These are phyloP conservation scores for Nebria ingens DNA, from an alignment of 1,140 invertebrate species.

Conservation along the genomic window DNA sequence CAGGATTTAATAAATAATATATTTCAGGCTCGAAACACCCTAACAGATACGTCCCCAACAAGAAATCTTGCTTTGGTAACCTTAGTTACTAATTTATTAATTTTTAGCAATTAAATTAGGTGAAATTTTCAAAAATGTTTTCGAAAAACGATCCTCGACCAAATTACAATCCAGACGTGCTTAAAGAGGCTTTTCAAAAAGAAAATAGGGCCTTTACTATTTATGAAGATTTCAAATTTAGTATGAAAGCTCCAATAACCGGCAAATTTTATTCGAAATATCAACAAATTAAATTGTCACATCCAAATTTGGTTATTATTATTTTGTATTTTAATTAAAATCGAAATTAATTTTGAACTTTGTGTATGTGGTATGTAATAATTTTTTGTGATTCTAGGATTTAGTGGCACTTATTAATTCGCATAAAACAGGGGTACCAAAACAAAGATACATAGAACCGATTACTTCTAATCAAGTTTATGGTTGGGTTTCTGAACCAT, in stretches of 20 bases:
- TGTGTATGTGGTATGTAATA: too few species aligned
- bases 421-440: not conserved
- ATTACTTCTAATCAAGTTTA: not conserved
- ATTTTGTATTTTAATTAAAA: too few species aligned
- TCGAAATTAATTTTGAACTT: too few species aligned
- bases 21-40: too few species aligned
- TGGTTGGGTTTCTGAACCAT: not conserved
- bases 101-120: too few species aligned
- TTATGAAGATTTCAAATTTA: not conserved
- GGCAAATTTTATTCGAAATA: conserved; percentile 2
- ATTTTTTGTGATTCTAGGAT: too few species aligned
- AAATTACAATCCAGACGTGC: not conserved
- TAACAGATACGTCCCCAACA: too few species aligned
- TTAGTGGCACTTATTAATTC: not conserved
- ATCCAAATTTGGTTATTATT: too few species aligned
- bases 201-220: not conserved
- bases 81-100: too few species aligned
- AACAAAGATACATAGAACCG: not conserved
- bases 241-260: not conserved
- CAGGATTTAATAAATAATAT: too few species aligned
- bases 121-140: not conserved
- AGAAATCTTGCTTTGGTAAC: too few species aligned
- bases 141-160: not conserved
- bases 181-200: not conserved
- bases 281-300: not conserved